Conservation (phyloP, 2,888 invertebrate species). For the Chymomyza amoena region DNA sequence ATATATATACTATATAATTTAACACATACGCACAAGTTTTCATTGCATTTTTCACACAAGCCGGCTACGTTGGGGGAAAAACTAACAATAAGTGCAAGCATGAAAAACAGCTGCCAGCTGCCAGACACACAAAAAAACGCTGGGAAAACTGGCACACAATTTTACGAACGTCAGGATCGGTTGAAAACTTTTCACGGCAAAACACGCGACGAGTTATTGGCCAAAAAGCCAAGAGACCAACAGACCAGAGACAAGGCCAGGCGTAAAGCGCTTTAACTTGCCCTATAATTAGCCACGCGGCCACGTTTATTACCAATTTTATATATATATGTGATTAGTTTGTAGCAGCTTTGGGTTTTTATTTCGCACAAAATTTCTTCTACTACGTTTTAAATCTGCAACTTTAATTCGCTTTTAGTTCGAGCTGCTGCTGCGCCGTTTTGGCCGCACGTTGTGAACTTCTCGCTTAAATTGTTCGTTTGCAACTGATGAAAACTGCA, state of each 20-base stretch:
- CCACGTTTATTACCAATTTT: background rate
- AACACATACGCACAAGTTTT: background rate
- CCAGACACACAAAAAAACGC: too few relatives aligned
- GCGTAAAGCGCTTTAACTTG: background rate
- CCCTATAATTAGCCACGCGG: background rate
- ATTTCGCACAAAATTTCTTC: background rate
- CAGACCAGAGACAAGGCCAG: background rate
- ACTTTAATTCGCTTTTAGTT: background rate
- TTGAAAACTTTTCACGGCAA: background rate
- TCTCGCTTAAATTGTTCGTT: slow-evolving; percentile 76
- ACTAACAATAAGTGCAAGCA: background rate
- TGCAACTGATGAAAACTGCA: slow-evolving; percentile 75
- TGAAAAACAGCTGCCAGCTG: background rate
- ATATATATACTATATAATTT: background rate
- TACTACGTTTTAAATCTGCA: background rate
- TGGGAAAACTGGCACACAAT: background rate
- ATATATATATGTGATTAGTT: background rate
- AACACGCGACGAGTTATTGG: background rate
- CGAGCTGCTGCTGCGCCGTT: slow-evolving; percentile 11
- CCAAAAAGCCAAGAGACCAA: background rate
- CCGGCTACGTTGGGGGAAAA: background rate
- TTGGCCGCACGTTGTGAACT: slow-evolving; percentile 67
- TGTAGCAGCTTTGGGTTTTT: background rate
- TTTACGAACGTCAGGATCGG: background rate
- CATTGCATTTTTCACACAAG: background rate